Evolutionary conservation across 2,113 vertebrate species (phyloP).

Genomic region (Danio rerio): DNA sequence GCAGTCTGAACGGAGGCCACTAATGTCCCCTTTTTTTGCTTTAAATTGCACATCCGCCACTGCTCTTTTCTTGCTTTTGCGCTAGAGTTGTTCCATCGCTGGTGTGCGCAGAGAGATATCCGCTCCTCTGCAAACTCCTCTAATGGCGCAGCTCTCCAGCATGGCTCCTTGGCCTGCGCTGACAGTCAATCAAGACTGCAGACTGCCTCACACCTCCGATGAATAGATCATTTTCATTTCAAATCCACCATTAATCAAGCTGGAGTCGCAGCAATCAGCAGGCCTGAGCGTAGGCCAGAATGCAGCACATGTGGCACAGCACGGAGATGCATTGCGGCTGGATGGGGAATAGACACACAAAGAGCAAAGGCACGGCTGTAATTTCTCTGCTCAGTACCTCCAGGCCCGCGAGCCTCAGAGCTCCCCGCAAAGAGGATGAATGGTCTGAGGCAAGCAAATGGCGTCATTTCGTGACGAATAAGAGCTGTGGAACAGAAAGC

Average conservation of each 20-base stretch:
- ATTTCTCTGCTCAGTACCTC: slow-evolving; percentile 11
- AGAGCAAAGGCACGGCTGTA: slow-evolving; percentile 37
- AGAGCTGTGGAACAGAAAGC: neutral
- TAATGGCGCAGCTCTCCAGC: slow-evolving; percentile 61
- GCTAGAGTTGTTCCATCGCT: slow-evolving; percentile 53
- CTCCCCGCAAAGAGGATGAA: neutral
- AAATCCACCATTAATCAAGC: slow-evolving; percentile 69
- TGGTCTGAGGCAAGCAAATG: slow-evolving; percentile 21
- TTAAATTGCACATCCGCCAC: slow-evolving; percentile 51
- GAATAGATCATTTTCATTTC: slow-evolving; percentile 67
- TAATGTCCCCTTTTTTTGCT: slow-evolving; percentile 42
- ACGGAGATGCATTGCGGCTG: slow-evolving; percentile 46
- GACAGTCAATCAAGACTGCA: slow-evolving; percentile 66
- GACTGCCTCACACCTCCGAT: slow-evolving; percentile 53
- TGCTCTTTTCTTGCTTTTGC: slow-evolving; percentile 50
- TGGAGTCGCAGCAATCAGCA: slow-evolving; percentile 53
- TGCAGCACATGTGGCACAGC: slow-evolving; percentile 52
- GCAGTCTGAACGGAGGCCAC: neutral
- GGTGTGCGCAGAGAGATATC: slow-evolving; percentile 58
- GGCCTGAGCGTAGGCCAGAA: slow-evolving; percentile 53
- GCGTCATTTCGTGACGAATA: neutral
- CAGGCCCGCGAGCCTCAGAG: neutral
- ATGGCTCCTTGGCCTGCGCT: slow-evolving; percentile 55
- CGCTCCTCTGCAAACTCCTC: slow-evolving; percentile 35
- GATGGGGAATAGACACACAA: slow-evolving; percentile 42